A percentile compares a stretch with the other conserved stretches of the same genome.
These are phyloP conservation scores for Drosophila maculinotata DNA, from an alignment of 2,888 invertebrate genomes.

Conservation along the genomic window DNA sequence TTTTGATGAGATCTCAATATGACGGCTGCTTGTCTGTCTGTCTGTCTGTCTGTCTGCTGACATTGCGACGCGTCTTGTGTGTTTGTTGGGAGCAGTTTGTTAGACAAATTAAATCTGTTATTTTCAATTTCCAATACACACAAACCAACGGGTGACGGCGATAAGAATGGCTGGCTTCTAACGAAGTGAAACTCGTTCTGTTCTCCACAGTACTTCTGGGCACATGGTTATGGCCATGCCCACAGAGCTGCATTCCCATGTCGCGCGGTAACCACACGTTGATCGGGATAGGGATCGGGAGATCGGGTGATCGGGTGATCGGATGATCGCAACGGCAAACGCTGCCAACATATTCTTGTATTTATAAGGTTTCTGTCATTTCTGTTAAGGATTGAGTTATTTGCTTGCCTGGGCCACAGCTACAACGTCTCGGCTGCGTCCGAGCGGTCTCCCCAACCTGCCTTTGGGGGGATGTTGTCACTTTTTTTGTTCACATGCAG, in stretches of 20 bases:
- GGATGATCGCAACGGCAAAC: conserved; percentile 36
- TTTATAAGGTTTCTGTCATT: conserved; percentile 78
- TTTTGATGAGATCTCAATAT: conserved; percentile 79
- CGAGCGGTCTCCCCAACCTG: conserved; percentile 15
- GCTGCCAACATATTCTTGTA: conserved; percentile 68
- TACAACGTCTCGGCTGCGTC: conserved; percentile 1
- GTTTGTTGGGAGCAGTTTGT: conserved; percentile 60
- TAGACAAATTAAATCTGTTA: conserved; percentile 79
- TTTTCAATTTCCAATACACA: conserved; percentile 65
- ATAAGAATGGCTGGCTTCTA: conserved; percentile 56
- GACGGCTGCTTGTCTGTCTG: conserved; percentile 73
- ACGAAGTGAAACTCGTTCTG: conserved; percentile 72
- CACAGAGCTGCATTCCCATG: conserved; percentile 73
- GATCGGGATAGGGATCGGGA: conserved; percentile 53
- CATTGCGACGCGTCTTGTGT: conserved; percentile 26
- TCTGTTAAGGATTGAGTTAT: conserved; percentile 79
- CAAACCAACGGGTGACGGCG: conserved; percentile 12
- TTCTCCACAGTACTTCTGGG: background rate
- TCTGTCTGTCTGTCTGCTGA: conserved; percentile 26
- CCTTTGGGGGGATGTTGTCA: conserved; percentile 58
- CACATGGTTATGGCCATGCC: conserved; percentile 52
- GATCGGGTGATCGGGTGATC: conserved; percentile 39
- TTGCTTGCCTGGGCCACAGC: conserved; percentile 51
- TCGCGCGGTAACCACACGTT: conserved; percentile 66
- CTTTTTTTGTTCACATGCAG: conserved; percentile 55